Base-by-base conservation (phyloP, 2,797 vertebrate genomes). In the Scomberomorus guttatus region DNA sequence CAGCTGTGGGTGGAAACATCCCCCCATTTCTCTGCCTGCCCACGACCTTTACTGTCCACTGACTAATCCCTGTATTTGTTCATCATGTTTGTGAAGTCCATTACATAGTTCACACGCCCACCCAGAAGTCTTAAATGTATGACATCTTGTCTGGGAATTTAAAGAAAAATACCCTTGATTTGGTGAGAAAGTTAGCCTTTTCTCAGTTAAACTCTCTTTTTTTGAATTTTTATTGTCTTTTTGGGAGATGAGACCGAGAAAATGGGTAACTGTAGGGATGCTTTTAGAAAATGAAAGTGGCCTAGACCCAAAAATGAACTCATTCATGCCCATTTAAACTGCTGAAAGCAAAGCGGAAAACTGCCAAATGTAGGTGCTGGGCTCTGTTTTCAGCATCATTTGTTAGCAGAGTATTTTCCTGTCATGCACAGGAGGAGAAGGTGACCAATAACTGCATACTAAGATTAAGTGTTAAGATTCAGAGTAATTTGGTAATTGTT, bases 101-200 rank as follows among this genome's bases (percentile, higher is more conserved):
- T 71, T 60, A 27, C 32, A 32, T 59, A 68, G 58, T 46, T 72
- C 64, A 55, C 61, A 69, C 60, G 76, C 67, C 56, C 80, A 66
- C 70, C 71, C 72, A 65, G 18, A 71, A 51, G 71, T 73, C 37
- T 65, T 44, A 64, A 52, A 74, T 58, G 51, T 32, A 63, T 93
- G 87, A 92, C 75, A 77, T 87, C 64, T 75, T 88, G 85, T 91
- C 90, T 93, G 78, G 37, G 52, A 67, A 65, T 73, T 27, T 48
- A 20, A 51, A 17, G 10, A 63, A 66, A 55, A 50, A 27, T 11
- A 5, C 0, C 37, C 67, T 42, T 24, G 4, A 44, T 76, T 84
- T 70, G 22, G 48, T 72, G 34, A 63, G 60, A 82, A 70, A 59
- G 22, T 48, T 60, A 63, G 18, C 2, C 3, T 32, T 62, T 63